Base-by-base conservation (phyloP, 37 sponge, comb jelly and placozoan species). In the Eunapius fragilis region DNA sequence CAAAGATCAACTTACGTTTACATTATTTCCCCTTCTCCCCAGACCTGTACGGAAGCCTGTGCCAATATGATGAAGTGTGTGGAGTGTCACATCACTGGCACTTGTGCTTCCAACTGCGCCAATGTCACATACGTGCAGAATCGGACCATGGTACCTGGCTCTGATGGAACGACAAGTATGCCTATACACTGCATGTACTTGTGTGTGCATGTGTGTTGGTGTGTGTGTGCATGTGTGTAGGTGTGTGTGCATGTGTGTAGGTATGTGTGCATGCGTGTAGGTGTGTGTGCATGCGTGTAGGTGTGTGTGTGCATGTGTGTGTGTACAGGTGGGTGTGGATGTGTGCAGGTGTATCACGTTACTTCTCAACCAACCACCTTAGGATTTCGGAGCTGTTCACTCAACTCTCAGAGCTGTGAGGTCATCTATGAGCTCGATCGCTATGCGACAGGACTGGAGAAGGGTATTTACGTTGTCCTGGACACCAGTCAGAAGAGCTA, bases 401-500 rank as follows among this genome's bases (percentile, higher is more conserved):
- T 58, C 22, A 58, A 12, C 58, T 58, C 58, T 2, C 58, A 58
- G 58, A 58, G 58, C 58, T 58, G 58, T 58, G 58, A 58, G 58
- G 58, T 58, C 58, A 58, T 58, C 58, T 58, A 58, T 17, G 58
- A 58, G 58, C 58, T 58, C 19, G 58, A 58, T 58, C 58, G 58
- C 17, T 58, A 58, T 11, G 17, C 22, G 19, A 37, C 35, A 0
- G 88, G 88, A 0, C 26, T 4, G 28, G 88, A 82, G 83, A n/a
- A 24, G 0, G 3, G 13, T 25, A 34, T 88, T 35, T 28, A 38
- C 23, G 88, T 82, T 0, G 48, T 81, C 36, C 25, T 88, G 36
- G 78, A 88, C 83, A 24, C 22, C 19, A 69, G 28, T 34, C 88
- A 88, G 84, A n/a, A 38, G 24, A 34, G 70, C 37, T 37, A 76